Conservation (phyloP, 1,140 invertebrate species). For the Armadillidium nasatum region DNA sequence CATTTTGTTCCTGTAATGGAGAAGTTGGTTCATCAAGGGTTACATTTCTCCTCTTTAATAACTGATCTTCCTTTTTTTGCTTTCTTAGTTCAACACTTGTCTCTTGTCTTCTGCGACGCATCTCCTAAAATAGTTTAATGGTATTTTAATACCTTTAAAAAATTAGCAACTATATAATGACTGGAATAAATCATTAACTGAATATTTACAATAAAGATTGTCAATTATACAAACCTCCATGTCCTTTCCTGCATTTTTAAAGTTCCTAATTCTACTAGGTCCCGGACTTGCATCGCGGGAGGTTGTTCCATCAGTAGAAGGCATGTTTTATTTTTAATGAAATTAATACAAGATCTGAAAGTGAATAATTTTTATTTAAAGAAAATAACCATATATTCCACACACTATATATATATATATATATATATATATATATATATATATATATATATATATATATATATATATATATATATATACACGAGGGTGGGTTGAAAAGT, state of each 20-base stretch:
- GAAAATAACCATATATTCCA: no score
- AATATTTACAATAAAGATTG: no score
- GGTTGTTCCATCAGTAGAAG: constrained; percentile 41
- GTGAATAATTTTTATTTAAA: no score
- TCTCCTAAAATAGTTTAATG: constrained; percentile 61
- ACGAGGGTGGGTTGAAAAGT: no score
- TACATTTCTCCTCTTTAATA: constrained; percentile 90
- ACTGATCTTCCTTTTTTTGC: constrained; percentile 87
- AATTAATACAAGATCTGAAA: no score
- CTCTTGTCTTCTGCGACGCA: constrained; percentile 80
- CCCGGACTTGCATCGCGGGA: constrained; percentile 41
- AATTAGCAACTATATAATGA: not conserved
- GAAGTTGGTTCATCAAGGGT: constrained; percentile 55
- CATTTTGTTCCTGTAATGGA: constrained; percentile 51
- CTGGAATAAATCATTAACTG: no score
- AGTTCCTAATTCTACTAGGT: constrained; percentile 47
- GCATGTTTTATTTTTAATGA: not conserved
- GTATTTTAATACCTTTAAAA: no score
- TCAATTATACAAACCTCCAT: constrained; percentile 48
- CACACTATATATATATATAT: no score
- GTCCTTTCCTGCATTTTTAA: constrained; percentile 53
- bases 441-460: no score
- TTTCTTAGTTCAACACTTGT: constrained; percentile 85
- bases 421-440: no score
- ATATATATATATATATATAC: no score